A percentile compares a stretch with the other conserved stretches of the same genome.
Conservation (phyloP, 64 coral and sea anemone species). For the Porites australiensis region DNA sequence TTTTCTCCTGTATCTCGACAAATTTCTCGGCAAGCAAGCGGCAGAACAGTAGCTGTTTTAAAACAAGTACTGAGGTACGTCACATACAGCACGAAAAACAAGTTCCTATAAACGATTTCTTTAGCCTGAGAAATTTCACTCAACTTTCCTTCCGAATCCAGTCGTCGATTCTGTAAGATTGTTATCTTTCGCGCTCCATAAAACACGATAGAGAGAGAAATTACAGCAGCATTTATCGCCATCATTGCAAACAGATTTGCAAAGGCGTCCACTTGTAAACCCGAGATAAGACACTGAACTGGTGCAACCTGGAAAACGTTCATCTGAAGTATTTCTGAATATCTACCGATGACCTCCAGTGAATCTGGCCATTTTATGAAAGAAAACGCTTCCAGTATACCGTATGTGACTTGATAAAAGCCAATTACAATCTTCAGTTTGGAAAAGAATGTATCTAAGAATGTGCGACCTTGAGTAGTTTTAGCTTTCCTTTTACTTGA, state of each 20-base stretch:
- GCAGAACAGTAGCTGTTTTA: slow-evolving; percentile 1
- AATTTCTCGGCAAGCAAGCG: neutral
- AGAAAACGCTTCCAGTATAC: slow-evolving; percentile 28
- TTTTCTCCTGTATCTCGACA: neutral
- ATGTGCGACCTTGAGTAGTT: neutral
- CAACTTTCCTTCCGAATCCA: neutral
- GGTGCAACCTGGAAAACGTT: slow-evolving; percentile 38
- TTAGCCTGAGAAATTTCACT: neutral
- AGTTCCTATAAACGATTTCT: neutral
- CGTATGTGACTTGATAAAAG: slow-evolving; percentile 34
- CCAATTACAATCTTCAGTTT: slow-evolving; percentile 54
- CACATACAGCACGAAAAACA: slow-evolving; percentile 19
- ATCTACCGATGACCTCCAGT: slow-evolving; percentile 5
- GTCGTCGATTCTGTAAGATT: neutral
- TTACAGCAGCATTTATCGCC: slow-evolving; percentile 1
- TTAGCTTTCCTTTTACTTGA: slow-evolving; percentile 4
- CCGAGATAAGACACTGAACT: slow-evolving; percentile 20
- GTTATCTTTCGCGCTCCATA: neutral
- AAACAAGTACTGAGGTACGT: neutral
- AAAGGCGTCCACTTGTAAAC: slow-evolving; percentile 15
- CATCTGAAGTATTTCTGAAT: slow-evolving; percentile 19
- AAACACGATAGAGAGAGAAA: neutral
- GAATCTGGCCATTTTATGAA: slow-evolving; percentile 39
- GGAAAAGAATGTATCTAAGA: slow-evolving; percentile 20
- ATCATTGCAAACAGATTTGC: slow-evolving; percentile 19